These are phyloP conservation scores for Uria lomvia DNA, from an alignment of 2,113 vertebrate species.

Conservation along the genomic window DNA sequence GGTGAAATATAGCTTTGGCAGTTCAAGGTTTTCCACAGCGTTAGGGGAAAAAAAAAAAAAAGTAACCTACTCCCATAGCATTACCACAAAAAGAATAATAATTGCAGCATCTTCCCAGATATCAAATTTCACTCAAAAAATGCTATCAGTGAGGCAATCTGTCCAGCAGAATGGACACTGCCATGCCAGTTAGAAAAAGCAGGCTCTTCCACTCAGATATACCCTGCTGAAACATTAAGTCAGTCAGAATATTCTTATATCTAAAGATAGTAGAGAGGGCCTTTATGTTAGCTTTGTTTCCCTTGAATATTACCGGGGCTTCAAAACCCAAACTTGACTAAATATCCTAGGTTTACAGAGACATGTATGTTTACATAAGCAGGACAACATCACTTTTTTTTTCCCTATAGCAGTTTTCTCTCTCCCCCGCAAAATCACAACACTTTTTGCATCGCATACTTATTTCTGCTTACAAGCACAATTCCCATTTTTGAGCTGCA, in stretches of 20 bases:
- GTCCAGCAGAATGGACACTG: neutral
- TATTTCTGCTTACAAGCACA: neutral
- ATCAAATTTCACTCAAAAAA: neutral
- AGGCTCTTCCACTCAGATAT: neutral
- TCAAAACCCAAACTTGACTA: neutral
- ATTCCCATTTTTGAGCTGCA: neutral
- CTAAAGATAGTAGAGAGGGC: neutral
- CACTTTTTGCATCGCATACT: neutral
- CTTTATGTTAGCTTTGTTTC: neutral
- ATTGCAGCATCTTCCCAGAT: neutral
- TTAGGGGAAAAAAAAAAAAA: neutral
- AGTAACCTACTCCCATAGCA: neutral
- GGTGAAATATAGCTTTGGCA: conserved; percentile 10
- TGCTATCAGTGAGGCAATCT: neutral
- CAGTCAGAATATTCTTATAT: neutral
- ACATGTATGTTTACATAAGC: neutral
- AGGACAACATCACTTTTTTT: neutral
- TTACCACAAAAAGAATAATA: neutral
- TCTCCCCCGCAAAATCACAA: neutral
- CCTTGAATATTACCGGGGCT: neutral
- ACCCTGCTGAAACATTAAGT: neutral
- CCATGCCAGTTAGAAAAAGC: neutral
- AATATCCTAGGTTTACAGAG: neutral
- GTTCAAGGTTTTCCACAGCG: neutral
- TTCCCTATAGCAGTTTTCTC: neutral